Conservation (phyloP, 2,797 vertebrate genomes). For the Myiotriccus ornatus region DNA sequence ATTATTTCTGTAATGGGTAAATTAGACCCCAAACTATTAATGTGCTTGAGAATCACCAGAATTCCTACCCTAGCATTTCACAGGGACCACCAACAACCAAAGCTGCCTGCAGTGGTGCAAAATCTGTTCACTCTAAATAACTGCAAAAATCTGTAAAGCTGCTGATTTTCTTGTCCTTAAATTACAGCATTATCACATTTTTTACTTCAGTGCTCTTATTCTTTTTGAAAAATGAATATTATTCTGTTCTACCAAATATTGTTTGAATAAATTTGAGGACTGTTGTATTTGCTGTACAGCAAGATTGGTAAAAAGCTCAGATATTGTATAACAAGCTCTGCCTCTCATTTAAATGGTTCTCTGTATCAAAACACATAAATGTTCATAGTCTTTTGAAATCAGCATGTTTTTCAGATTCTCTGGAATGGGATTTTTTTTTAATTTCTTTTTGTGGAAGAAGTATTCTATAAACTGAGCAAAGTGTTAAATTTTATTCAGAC, state of each 20-base stretch:
- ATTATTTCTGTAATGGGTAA: not conserved
- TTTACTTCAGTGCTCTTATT: not conserved
- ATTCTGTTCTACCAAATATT: not conserved
- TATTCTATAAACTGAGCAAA: not conserved
- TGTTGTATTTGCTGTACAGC: not conserved
- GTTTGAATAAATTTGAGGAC: not conserved
- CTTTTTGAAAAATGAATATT: not conserved
- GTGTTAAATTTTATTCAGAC: not conserved
- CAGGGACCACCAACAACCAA: not conserved
- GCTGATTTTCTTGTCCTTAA: not conserved
- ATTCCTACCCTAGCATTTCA: not conserved
- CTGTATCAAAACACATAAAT: not conserved
- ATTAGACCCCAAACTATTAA: not conserved
- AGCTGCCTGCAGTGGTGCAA: not conserved
- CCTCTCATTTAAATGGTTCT: not conserved
- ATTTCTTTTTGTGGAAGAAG: not conserved
- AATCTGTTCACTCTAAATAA: not conserved
- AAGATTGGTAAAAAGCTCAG: not conserved
- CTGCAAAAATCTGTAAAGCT: not conserved
- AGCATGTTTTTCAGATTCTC: not conserved
- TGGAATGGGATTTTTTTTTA: not conserved
- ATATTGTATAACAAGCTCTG: not conserved
- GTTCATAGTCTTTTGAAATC: not conserved
- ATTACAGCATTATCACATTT: not conserved
- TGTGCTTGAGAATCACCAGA: not conserved